Base-by-base conservation (phyloP, 1,140 invertebrate species). In the Platyscapa corneri region DNA sequence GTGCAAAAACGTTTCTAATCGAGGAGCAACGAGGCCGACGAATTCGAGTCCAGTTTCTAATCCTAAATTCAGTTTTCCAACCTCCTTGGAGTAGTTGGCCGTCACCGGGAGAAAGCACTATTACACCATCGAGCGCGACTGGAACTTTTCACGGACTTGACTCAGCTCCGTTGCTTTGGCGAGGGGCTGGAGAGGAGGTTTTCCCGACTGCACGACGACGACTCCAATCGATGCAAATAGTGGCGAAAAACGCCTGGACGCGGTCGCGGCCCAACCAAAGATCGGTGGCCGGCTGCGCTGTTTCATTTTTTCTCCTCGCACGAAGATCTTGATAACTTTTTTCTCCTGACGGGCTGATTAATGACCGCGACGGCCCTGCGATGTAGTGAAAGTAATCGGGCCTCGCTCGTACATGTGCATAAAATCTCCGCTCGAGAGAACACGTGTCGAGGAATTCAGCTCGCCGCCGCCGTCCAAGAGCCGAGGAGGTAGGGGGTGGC, bases 371-470 rank as follows among this genome's bases (percentile, higher is more conserved):
- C 18, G 5, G 18, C 49, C 18, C 6, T 20, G 46, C 56, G 72
- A 34, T 78, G 70, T 53, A 81, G 75, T 83, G 49, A 86, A 84
- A 87, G 83, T 80, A 72, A 12, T 39, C 30, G 30, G 23, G 27
- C 10, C 3, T 6, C 56, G 32, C 23, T 0, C 12, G 0, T 76
- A 16, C 30, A 30, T 30, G 1, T 42, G 18, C 37, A 74, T 42
- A 27, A 34, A 34, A 39, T 20, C 3, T 1, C 1, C 14, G 23
- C 27, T 5, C 2, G 64, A 65, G 7, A 8, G 30, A 30, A 30
- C 30, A 65, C 14, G 27, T 65, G 27, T 65, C 5, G 30, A 32
- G 27, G 64, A 32, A 12, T 20, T 65, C 64, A 16, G n/a, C 7
- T 65, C n/a, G 27, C 27, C 64, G 14, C 7, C n/a, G 30, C n/a